A percentile compares a stretch with the other conserved stretches of the same genome.
Evolutionary conservation across 2,888 invertebrate species (phyloP).

Genomic region (Cancer borealis): DNA sequence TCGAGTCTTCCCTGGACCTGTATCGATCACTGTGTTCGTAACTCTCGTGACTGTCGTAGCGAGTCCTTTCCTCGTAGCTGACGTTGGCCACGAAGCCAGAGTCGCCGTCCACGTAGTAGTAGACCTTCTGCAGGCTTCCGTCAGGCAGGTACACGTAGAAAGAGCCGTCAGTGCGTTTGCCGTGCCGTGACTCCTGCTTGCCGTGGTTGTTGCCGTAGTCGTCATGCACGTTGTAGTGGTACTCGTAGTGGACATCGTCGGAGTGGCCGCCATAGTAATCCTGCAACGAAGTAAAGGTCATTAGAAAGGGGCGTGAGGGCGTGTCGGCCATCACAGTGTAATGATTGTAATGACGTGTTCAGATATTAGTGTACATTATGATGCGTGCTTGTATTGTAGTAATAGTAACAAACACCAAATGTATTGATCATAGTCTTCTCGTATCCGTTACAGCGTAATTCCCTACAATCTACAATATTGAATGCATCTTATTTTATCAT

Average conservation of each 20-base stretch:
- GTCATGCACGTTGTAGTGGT: neutral
- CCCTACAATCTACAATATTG: neutral
- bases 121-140: conserved; percentile 47
- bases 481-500: neutral
- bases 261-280: neutral
- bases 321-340: neutral
- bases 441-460: neutral
- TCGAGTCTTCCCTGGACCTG: neutral
- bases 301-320: no score
- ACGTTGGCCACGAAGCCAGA: conserved; percentile 49
- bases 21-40: neutral
- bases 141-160: conserved; percentile 46
- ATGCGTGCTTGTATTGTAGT: neutral
- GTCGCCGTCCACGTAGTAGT: conserved; percentile 54
- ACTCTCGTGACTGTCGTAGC: conserved; percentile 15
- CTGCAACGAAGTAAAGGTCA: neutral
- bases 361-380: no score
- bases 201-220: conserved; percentile 48
- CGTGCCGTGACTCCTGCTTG: conserved; percentile 42
- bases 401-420: neutral
- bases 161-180: conserved; percentile 15
- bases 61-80: neutral
- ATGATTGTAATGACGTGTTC: no score
- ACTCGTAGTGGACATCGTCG: neutral
- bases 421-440: neutral